These are phyloP conservation scores for Crenichthys baileyi DNA, from an alignment of 2,797 vertebrate genomes.

Conservation along the genomic window DNA sequence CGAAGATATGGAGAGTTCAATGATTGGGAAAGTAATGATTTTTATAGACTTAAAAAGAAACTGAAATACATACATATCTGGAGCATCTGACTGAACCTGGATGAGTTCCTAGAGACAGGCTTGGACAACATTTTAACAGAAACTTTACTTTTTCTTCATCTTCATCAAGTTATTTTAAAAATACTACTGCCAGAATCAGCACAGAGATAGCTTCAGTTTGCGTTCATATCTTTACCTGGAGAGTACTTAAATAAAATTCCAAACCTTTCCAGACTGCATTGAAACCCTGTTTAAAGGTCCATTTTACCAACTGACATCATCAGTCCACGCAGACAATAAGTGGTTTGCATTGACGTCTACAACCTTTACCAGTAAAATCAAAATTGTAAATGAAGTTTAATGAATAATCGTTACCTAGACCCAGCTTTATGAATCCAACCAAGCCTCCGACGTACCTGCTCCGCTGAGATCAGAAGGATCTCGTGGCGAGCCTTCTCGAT, in stretches of 20 bases:
- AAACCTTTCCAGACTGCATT: neutral
- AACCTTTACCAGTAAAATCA: neutral
- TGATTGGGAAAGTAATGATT: neutral
- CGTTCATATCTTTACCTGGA: neutral
- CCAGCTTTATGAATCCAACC: neutral
- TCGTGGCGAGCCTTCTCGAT: slow-evolving; percentile 85
- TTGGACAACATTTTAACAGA: neutral
- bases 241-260: too few relatives aligned
- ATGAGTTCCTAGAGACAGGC: neutral
- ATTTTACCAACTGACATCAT: neutral
- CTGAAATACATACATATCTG: neutral
- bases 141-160: neutral
- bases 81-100: neutral
- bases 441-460: slow-evolving; percentile 73
- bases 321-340: neutral
- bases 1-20: neutral
- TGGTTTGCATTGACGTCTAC: neutral
- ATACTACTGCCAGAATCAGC: neutral
- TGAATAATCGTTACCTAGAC: neutral
- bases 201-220: neutral
- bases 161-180: neutral
- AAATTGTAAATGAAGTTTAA: too few relatives aligned
- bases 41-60: neutral
- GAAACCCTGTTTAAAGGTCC: too few relatives aligned
- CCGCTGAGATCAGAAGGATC: slow-evolving; percentile 84